Conservation (phyloP, 2,113 vertebrate species). For the Crotophaga sulcirostris region DNA sequence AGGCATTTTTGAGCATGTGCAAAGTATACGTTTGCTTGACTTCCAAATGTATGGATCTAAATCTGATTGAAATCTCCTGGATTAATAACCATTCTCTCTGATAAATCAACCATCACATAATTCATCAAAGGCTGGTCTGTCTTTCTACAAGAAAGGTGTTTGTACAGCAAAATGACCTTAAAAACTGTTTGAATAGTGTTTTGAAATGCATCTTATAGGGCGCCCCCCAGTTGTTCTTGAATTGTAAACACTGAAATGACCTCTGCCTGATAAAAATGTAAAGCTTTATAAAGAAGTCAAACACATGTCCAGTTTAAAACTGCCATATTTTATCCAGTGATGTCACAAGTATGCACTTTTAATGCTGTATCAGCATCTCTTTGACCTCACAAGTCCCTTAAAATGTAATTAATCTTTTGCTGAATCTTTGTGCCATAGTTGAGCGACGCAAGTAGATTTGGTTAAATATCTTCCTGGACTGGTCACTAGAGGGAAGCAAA, state of each 20-base stretch:
- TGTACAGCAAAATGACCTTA: not conserved
- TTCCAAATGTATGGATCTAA: not conserved
- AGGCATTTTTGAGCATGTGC: not conserved
- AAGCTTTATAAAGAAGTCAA: not conserved
- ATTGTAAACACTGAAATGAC: not conserved
- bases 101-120: not conserved
- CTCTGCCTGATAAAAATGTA: not conserved
- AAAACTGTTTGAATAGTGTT: not conserved
- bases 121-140: not conserved
- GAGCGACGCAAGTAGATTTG: not conserved
- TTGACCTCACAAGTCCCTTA: not conserved
- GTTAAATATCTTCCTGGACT: not conserved
- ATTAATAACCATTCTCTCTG: not conserved
- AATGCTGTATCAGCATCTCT: not conserved
- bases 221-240: not conserved
- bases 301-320: not conserved
- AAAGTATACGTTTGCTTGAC: not conserved
- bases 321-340: not conserved
- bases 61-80: not conserved
- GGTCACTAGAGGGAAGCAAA: constrained; percentile 66
- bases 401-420: not conserved
- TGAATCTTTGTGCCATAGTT: not conserved
- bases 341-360: not conserved
- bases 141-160: not conserved
- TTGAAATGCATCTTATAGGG: not conserved